Evolutionary conservation across 2,888 invertebrate genomes (phyloP).

Genomic region (Lacanobia wlatinum): DNA sequence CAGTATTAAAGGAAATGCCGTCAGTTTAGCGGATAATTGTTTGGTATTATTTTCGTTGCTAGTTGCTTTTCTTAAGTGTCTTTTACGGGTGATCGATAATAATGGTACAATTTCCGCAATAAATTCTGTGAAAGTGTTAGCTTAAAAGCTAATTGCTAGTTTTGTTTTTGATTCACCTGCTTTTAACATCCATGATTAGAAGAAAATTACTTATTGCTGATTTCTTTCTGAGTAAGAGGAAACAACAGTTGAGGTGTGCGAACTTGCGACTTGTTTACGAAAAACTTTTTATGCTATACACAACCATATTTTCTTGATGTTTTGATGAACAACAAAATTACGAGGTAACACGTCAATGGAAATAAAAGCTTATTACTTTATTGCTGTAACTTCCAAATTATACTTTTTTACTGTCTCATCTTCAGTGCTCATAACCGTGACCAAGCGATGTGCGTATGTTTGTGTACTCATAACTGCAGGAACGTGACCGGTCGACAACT

Average conservation of each 20-base stretch:
- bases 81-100: neutral
- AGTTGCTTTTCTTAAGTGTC: constrained; percentile 3
- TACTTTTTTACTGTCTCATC: constrained; percentile 24
- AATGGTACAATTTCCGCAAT: neutral
- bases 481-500: constrained; percentile 55
- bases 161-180: neutral
- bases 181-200: neutral
- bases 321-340: neutral
- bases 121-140: no score
- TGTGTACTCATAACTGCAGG: constrained; percentile 19
- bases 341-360: neutral
- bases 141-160: no score
- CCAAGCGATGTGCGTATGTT: constrained; percentile 26
- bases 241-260: neutral
- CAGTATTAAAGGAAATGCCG: constrained; percentile 60
- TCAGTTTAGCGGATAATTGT: constrained; percentile 46
- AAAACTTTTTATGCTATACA: neutral
- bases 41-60: constrained; percentile 33
- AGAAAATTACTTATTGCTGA: no score
- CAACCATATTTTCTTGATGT: neutral
- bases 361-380: constrained; percentile 3
- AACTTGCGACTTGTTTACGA: no score
- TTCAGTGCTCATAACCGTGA: constrained; percentile 38
- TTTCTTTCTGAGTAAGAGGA: neutral
- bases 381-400: neutral